Evolutionary conservation across 2,113 vertebrate species (phyloP).

Genomic region (Ammospiza caudacuta): DNA sequence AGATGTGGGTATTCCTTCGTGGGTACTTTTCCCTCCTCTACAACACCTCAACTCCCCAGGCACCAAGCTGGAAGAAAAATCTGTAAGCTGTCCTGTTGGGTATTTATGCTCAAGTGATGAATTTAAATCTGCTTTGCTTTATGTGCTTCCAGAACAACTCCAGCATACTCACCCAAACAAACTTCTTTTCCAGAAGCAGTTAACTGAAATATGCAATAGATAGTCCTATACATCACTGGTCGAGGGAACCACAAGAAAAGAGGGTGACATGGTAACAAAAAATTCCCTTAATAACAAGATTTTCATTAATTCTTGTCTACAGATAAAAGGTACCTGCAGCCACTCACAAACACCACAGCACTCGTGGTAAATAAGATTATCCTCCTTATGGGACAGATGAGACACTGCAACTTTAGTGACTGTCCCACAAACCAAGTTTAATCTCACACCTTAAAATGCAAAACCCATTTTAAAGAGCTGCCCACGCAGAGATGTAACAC

Average conservation of each 20-base stretch:
- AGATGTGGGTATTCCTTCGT: not conserved
- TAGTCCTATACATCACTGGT: not conserved
- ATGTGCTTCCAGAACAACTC: not conserved
- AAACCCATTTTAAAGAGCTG: not conserved
- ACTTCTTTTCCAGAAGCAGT: not conserved
- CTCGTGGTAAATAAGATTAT: not conserved
- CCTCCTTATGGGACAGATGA: not conserved
- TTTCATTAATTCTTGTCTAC: not conserved
- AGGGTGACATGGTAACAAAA: not conserved
- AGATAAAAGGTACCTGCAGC: not conserved
- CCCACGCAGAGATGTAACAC: accelerated
- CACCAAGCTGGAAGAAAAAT: not conserved
- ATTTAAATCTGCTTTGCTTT: not conserved
- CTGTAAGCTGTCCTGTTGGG: not conserved
- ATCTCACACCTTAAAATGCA: not conserved
- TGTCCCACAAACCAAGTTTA: not conserved
- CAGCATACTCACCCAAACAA: not conserved
- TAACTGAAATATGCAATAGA: not conserved
- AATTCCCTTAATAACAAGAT: not conserved
- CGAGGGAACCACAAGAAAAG: not conserved
- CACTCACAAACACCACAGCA: not conserved
- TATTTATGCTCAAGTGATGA: not conserved
- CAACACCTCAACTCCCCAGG: not conserved
- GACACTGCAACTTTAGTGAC: not conserved
- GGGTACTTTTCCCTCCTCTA: not conserved